Conservation (phyloP, 2,113 vertebrate species). For the Setophaga coronata region DNA sequence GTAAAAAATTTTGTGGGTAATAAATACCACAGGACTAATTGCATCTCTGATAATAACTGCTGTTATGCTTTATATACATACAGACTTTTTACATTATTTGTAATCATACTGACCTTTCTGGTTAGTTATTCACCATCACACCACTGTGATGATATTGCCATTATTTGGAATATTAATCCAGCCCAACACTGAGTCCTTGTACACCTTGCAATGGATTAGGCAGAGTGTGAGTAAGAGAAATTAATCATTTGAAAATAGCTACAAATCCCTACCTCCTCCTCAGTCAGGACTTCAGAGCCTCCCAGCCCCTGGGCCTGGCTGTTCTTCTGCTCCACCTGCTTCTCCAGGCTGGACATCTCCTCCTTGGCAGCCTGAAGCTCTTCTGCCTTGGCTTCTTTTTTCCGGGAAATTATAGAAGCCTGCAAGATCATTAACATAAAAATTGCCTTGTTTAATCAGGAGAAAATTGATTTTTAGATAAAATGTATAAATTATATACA, state of each 20-base stretch:
- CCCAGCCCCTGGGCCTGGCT: conserved; percentile 77
- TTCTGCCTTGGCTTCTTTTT: conserved; percentile 92
- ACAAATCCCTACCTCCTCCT: conserved; percentile 85
- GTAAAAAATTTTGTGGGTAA: background rate
- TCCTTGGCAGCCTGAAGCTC: conserved; percentile 93
- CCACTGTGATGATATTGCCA: background rate
- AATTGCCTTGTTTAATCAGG: background rate
- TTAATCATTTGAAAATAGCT: background rate
- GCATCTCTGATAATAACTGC: background rate
- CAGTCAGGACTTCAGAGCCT: conserved; percentile 81
- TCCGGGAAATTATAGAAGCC: conserved; percentile 92
- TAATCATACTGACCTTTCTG: background rate
- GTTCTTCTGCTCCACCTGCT: conserved; percentile 80
- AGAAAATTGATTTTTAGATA: background rate
- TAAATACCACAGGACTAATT: background rate
- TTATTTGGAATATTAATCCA: background rate
- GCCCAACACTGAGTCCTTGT: background rate
- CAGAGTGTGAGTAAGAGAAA: background rate
- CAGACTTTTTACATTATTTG: background rate
- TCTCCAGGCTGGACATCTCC: conserved; percentile 81
- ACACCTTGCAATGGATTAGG: background rate
- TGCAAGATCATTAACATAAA: conserved; percentile 39
- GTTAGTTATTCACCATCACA: background rate
- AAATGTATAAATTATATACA: background rate
- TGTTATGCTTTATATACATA: background rate